Conservation (phyloP, 2,113 vertebrate species). For the Mionectes macconnelli region DNA sequence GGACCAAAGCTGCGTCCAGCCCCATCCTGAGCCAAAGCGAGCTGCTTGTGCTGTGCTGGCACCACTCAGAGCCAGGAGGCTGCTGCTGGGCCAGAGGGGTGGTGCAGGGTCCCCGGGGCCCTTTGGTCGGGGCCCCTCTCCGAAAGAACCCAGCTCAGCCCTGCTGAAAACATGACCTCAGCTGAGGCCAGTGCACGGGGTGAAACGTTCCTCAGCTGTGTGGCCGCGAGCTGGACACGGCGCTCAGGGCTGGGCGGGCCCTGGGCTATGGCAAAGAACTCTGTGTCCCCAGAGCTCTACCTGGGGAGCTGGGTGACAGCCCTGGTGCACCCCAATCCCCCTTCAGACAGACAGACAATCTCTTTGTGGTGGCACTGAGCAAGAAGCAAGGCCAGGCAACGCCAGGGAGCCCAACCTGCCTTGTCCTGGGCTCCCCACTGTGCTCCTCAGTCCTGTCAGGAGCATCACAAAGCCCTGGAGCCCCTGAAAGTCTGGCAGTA, state of each 20-base stretch:
- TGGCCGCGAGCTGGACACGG: accelerated
- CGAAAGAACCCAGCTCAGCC: background rate
- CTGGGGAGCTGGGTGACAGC: accelerated
- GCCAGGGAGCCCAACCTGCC: background rate
- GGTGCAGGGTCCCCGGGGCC: background rate
- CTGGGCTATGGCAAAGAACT: background rate
- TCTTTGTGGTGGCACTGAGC: background rate
- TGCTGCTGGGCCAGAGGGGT: background rate
- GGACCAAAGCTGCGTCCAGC: background rate
- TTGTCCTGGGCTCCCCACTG: background rate
- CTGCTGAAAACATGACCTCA: slow-evolving; percentile 51
- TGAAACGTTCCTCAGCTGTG: background rate
- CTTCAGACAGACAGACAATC: accelerated
- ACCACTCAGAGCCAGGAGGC: background rate
- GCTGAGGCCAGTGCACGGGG: slow-evolving; percentile 56
- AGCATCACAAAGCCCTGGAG: background rate
- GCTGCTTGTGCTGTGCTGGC: slow-evolving; percentile 3
- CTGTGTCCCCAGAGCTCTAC: accelerated
- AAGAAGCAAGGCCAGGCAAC: background rate
- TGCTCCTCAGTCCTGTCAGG: background rate
- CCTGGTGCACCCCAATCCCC: background rate
- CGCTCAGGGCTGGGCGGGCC: background rate
- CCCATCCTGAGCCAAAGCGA: background rate
- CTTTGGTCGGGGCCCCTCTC: slow-evolving; percentile 8
- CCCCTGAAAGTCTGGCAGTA: accelerated